Percentiles rank a stretch among this genome's conserved stretches.
Evolutionary conservation across 2,888 invertebrate species (phyloP).

Genomic region (Tribolium freemani): DNA sequence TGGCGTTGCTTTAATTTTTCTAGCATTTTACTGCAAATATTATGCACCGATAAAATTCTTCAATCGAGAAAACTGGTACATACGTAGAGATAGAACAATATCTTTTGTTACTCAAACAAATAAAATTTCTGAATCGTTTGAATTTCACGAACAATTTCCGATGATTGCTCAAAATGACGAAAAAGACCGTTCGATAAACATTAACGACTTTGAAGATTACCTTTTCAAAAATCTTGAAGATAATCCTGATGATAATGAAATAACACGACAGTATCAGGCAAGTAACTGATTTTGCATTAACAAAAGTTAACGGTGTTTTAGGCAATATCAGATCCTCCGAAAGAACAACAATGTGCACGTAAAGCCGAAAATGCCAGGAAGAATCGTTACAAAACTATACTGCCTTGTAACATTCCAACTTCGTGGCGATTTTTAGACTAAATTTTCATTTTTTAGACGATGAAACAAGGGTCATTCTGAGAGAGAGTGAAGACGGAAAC

Average conservation of each 20-base stretch:
- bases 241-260: conserved; percentile 2
- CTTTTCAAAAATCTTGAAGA: background rate
- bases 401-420: background rate
- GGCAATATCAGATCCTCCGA: background rate
- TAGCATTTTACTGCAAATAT: too few relatives aligned
- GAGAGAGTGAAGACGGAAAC: background rate
- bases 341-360: background rate
- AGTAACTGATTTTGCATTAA: background rate
- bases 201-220: conserved; percentile 2
- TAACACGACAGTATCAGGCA: conserved; percentile 6
- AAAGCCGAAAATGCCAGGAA: background rate
- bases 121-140: too few relatives aligned
- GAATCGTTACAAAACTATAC: background rate
- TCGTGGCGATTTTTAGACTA: background rate
- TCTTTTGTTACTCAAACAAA: too few relatives aligned
- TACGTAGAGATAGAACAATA: too few relatives aligned
- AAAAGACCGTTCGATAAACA: background rate
- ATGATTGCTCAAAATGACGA: too few relatives aligned
- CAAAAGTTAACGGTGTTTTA: background rate
- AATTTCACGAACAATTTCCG: too few relatives aligned
- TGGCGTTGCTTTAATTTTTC: too few relatives aligned
- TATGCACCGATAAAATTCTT: too few relatives aligned
- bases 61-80: too few relatives aligned
- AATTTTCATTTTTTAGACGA: conserved; percentile 8
- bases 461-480: conserved; percentile 8